A percentile compares a stretch with the other conserved stretches of the same genome.
phyloP scores from a whole-genome alignment of 2,113 vertebrate genomes.

The Bubo bubo region DNA sequence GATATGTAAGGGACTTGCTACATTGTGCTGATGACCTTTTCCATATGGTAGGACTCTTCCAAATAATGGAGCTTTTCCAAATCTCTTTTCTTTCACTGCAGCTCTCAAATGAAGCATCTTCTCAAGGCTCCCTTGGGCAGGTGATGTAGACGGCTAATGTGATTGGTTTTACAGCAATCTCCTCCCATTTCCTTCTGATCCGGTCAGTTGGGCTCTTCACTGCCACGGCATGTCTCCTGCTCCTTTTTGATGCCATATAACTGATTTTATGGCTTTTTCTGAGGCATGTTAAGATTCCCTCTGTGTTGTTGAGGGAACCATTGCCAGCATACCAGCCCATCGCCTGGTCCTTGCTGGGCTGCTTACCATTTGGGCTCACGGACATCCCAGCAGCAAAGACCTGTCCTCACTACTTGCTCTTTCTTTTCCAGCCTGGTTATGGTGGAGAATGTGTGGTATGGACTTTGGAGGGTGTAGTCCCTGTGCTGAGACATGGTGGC shows the following conservation, averaged over 20 bases:
- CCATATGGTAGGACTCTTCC: neutral
- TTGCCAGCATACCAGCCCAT: neutral
- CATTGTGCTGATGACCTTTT: neutral
- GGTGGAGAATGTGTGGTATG: neutral
- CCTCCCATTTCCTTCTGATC: neutral
- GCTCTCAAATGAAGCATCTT: neutral
- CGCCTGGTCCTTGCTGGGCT: neutral
- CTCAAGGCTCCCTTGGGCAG: neutral
- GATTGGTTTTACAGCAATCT: neutral
- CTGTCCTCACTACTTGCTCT: neutral
- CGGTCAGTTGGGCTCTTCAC: neutral
- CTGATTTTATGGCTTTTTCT: neutral
- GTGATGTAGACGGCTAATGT: neutral
- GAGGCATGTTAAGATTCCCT: fast-evolving
- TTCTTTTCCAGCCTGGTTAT: neutral
- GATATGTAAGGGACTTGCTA: neutral
- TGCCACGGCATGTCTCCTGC: neutral
- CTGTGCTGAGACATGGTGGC: neutral
- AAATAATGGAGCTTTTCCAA: neutral
- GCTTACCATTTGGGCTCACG: fast-evolving
- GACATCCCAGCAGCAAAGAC: neutral
- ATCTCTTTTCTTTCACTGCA: neutral
- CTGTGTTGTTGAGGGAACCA: fast-evolving
- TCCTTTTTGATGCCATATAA: neutral
- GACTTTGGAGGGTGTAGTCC: neutral